Evolutionary conservation across 2,888 invertebrate genomes (phyloP).

Genomic region (Oscheius sp.): DNA sequence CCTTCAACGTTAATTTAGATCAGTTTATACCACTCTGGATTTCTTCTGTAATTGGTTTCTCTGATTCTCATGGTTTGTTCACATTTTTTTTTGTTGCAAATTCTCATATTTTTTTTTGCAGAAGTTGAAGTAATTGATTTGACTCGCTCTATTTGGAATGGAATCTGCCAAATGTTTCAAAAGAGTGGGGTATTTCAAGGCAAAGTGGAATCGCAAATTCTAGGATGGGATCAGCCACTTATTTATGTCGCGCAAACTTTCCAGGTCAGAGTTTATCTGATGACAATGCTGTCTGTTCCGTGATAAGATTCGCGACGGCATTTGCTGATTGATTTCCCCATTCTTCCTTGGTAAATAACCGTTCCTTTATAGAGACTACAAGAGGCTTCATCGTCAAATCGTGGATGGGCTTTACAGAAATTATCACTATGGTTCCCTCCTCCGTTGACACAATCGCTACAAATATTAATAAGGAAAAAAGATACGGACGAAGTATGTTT

Average conservation of each 20-base stretch:
- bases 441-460: not conserved
- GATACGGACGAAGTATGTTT: constrained; percentile 5
- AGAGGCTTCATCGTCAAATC: not conserved
- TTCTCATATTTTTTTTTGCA: not conserved
- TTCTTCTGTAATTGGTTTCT: constrained; percentile 7
- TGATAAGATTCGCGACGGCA: too few relatives aligned
- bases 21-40: constrained; percentile 15
- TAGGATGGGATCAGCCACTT: not conserved
- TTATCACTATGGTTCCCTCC: constrained; percentile 4
- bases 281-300: not conserved
- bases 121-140: not conserved
- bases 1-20: constrained; percentile 2
- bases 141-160: constrained; percentile 6
- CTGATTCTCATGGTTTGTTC: not conserved
- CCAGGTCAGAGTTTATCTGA: not conserved
- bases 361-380: not conserved
- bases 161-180: not conserved
- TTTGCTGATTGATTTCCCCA: too few relatives aligned
- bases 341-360: not conserved
- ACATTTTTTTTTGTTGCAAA: not conserved
- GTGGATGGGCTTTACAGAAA: constrained; percentile 9
- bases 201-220: not conserved
- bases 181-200: not conserved
- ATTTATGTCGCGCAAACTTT: not conserved
- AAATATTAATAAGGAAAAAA: not conserved